Evolutionary conservation across 2,113 vertebrate species (phyloP).

Genomic region (Amblyornis subalaris): DNA sequence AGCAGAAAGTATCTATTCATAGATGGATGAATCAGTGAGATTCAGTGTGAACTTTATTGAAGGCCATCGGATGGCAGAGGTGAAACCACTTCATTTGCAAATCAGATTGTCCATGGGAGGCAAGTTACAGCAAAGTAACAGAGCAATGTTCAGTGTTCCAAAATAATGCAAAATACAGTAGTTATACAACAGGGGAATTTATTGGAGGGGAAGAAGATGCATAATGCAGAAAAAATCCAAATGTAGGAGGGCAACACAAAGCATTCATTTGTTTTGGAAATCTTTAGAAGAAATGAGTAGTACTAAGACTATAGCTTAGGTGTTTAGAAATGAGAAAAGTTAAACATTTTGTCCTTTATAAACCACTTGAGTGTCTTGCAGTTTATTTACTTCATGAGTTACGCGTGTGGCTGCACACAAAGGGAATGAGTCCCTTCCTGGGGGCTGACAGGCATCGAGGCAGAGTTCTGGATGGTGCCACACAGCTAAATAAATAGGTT

Average conservation of each 20-base stretch:
- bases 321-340: background rate
- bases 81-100: background rate
- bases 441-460: background rate
- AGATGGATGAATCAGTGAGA: no score
- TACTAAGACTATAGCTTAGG: background rate
- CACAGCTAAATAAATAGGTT: background rate
- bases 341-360: background rate
- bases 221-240: background rate
- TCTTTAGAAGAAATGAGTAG: background rate
- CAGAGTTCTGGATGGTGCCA: background rate
- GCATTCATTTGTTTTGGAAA: background rate
- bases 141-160: background rate
- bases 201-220: background rate
- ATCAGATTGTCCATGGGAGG: background rate
- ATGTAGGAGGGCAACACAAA: conserved; percentile 13
- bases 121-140: background rate
- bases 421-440: background rate
- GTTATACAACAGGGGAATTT: background rate
- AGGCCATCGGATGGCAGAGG: background rate
- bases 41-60: background rate
- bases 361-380: background rate
- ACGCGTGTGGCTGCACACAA: accelerated
- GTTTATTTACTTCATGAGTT: background rate
- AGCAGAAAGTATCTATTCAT: background rate
- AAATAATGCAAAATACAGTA: background rate